phyloP scores from a whole-genome alignment of 2,797 vertebrate species.

The Pseudochirops cupreus region DNA sequence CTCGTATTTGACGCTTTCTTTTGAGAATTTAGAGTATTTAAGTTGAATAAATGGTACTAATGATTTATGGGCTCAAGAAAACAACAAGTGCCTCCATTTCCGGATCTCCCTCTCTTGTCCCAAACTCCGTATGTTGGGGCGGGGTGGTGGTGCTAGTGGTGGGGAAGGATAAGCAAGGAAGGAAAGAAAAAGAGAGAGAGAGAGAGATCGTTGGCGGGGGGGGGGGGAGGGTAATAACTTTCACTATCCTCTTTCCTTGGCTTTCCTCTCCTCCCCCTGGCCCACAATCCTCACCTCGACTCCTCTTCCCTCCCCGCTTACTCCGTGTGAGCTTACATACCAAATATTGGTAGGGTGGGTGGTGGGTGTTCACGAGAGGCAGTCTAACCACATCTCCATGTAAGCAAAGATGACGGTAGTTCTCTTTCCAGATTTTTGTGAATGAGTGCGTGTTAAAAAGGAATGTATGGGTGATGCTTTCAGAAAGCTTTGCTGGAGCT shows the following conservation, averaged over 20 bases:
- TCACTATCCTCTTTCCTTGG: neutral
- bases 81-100: conserved; percentile 51
- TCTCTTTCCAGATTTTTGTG: conserved; percentile 75
- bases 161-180: conserved; percentile 11
- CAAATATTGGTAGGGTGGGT: conserved; percentile 4
- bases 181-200: neutral
- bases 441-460: conserved; percentile 66
- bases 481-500: neutral
- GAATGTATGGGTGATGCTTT: conserved; percentile 5
- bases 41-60: conserved; percentile 43
- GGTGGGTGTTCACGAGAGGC: conserved; percentile 42
- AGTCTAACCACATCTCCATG: conserved; percentile 32
- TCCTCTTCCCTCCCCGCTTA: neutral
- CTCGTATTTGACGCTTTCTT: neutral
- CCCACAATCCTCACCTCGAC: neutral
- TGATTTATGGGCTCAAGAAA: conserved; percentile 58
- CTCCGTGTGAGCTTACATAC: conserved; percentile 21
- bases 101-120: conserved; percentile 50
- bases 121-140: conserved; percentile 45
- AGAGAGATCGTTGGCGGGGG: conserved; percentile 9
- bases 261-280: neutral
- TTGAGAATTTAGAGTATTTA: conserved; percentile 40
- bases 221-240: neutral
- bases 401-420: conserved; percentile 11
- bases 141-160: neutral